These are phyloP conservation scores for Eulemur rubriventer DNA, from an alignment of 2,797 vertebrate species.

Conservation along the genomic window DNA sequence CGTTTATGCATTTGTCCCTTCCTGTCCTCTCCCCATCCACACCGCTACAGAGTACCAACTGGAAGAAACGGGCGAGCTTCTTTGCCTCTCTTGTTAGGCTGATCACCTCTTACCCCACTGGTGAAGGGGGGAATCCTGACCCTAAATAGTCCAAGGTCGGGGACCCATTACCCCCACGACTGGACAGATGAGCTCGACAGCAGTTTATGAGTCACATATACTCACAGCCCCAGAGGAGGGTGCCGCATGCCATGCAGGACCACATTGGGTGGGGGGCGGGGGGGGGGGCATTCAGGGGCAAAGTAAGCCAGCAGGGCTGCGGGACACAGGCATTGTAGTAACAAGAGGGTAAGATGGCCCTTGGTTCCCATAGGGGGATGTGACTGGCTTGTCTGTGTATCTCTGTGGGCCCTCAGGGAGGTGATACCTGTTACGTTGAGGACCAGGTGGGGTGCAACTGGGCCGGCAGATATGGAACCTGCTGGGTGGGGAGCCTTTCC, in stretches of 20 bases:
- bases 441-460: background rate
- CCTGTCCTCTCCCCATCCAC: background rate
- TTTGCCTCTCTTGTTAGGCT: background rate
- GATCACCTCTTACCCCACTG: background rate
- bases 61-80: background rate
- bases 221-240: background rate
- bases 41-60: background rate
- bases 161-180: background rate
- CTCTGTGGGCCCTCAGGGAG: background rate
- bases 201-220: background rate
- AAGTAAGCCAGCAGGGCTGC: background rate
- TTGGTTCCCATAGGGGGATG: background rate
- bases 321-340: background rate
- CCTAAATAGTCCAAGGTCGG: background rate
- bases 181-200: background rate
- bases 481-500: too few relatives aligned
- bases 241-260: rapidly evolving
- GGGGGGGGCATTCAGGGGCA: background rate
- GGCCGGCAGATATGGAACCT: background rate
- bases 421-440: background rate
- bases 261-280: background rate
- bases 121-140: background rate
- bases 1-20: background rate
- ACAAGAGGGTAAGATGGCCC: too few relatives aligned
- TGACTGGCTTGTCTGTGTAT: background rate